Evolutionary conservation across 2,888 invertebrate genomes (phyloP).

Genomic region (Ophioninae sp.): DNA sequence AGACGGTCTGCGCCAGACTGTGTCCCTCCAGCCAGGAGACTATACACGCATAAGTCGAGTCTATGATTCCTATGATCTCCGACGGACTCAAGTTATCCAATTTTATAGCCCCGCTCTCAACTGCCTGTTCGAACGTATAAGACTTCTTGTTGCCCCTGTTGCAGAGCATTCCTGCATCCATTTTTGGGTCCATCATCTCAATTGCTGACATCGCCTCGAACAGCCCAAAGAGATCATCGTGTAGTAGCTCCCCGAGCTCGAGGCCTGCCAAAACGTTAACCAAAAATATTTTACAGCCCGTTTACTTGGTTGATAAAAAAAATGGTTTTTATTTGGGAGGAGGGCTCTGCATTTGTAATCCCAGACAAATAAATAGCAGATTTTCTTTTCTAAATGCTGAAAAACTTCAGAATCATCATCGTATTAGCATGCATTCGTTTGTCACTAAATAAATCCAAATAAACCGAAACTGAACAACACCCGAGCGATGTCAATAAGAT

Average conservation of each 20-base stretch:
- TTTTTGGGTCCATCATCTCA: conserved; percentile 99
- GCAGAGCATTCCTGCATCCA: conserved; percentile 99
- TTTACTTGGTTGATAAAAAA: not conserved
- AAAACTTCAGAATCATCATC: too few species aligned
- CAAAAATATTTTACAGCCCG: not conserved
- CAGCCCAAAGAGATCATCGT: conserved; percentile 94
- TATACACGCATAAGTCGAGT: conserved; percentile 95
- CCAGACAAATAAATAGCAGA: too few species aligned
- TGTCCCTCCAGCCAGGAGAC: conserved; percentile 99
- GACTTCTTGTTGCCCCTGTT: conserved; percentile 93
- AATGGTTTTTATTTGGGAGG: too few species aligned
- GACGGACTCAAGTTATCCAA: conserved; percentile 88
- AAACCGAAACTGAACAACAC: too few species aligned
- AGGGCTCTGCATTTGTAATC: too few species aligned
- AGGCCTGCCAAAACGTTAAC: conserved; percentile 84
- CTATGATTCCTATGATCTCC: conserved; percentile 96
- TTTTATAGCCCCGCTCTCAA: conserved; percentile 90
- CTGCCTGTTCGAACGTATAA: conserved; percentile 92
- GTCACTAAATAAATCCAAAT: too few species aligned
- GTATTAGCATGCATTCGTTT: too few species aligned
- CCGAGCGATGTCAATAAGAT: too few species aligned
- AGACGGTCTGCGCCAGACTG: conserved; percentile 97
- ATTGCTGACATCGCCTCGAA: conserved; percentile 99
- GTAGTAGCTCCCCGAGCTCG: conserved; percentile 93
- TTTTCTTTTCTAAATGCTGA: too few species aligned